Conservation (phyloP, 2,113 vertebrate genomes). For the Athene cunicularia region DNA sequence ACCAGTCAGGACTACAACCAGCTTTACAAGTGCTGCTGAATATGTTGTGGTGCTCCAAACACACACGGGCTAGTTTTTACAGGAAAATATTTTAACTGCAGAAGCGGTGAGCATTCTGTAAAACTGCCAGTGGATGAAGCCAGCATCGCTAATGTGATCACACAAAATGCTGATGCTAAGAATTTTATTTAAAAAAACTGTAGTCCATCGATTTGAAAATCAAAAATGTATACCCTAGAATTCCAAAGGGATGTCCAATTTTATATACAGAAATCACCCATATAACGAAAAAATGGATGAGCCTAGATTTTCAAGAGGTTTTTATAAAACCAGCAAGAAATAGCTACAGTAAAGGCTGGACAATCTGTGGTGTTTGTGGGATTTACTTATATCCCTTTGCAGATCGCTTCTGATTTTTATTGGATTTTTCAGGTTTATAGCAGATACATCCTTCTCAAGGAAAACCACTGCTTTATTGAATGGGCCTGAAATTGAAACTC, state of each 20-base stretch:
- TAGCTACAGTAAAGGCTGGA: background rate
- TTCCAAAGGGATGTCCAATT: background rate
- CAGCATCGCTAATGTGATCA: background rate
- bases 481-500: background rate
- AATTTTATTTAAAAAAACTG: background rate
- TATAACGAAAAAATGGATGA: background rate
- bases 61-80: background rate
- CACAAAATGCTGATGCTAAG: background rate
- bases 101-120: fast-evolving
- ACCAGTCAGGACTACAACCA: background rate
- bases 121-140: background rate
- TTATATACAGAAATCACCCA: background rate
- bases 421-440: background rate
- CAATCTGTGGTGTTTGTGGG: background rate
- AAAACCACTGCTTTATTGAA: background rate
- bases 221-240: background rate
- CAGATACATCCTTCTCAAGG: background rate
- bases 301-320: background rate
- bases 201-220: background rate
- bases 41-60: background rate
- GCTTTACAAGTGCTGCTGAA: background rate
- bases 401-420: background rate
- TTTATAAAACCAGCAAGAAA: background rate
- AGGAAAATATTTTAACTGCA: background rate
- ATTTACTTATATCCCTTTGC: background rate